Evolutionary conservation across 2,888 invertebrate genomes (phyloP).

Genomic region (Eupithecia inturbata): DNA sequence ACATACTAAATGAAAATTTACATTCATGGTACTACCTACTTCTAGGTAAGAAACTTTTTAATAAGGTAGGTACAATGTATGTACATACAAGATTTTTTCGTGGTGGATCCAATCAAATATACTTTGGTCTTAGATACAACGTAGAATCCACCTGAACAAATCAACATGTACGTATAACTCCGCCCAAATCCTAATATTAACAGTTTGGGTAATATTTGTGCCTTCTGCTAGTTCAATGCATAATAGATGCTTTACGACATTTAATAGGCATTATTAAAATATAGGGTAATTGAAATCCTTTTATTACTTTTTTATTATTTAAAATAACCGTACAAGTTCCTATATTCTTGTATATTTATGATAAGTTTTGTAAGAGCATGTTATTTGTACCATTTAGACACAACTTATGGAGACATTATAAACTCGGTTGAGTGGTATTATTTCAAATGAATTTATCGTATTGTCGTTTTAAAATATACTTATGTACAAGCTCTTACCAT

Average conservation of each 20-base stretch:
- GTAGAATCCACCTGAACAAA: neutral
- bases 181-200: neutral
- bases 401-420: slow-evolving; percentile 12
- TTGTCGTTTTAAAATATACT: slow-evolving; percentile 38
- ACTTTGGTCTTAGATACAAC: neutral
- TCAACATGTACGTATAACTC: neutral
- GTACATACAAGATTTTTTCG: neutral
- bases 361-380: slow-evolving; percentile 16
- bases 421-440: slow-evolving; percentile 33
- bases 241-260: neutral
- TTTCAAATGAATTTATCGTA: slow-evolving; percentile 29
- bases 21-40: neutral
- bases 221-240: neutral
- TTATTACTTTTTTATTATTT: slow-evolving; percentile 8
- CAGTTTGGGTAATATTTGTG: slow-evolving; percentile 1
- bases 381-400: slow-evolving; percentile 12
- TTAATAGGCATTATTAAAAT: neutral
- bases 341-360: slow-evolving; percentile 24
- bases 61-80: neutral
- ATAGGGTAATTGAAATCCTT: neutral
- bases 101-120: neutral
- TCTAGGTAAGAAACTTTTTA: neutral
- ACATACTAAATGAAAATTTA: neutral
- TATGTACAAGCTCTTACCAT: slow-evolving; percentile 39
- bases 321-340: slow-evolving; percentile 27